These are phyloP conservation scores for Oplegnathus fasciatus DNA, from an alignment of 2,113 vertebrate species.

Conservation along the genomic window DNA sequence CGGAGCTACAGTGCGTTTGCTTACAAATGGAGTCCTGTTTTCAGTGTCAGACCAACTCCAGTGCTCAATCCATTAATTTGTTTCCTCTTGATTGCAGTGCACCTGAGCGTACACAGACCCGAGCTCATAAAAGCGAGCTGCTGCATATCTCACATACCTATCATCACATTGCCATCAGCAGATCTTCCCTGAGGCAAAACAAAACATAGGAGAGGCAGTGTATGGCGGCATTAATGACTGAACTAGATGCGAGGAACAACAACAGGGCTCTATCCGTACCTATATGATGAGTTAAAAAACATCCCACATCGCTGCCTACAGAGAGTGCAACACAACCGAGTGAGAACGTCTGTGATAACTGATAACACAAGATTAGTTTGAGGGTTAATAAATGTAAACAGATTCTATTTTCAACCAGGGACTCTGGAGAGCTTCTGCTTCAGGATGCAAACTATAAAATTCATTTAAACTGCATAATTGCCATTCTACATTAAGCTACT, in stretches of 20 bases:
- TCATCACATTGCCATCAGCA: slow-evolving; percentile 44
- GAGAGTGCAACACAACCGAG: neutral
- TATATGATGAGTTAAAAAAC: slow-evolving; percentile 8
- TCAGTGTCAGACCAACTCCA: slow-evolving; percentile 48
- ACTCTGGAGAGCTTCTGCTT: slow-evolving; percentile 49
- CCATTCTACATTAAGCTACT: slow-evolving; percentile 12
- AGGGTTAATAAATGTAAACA: slow-evolving; percentile 52
- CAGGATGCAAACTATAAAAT: slow-evolving; percentile 47
- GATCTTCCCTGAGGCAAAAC: slow-evolving; percentile 44
- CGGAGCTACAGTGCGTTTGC: neutral
- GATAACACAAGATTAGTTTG: slow-evolving; percentile 36
- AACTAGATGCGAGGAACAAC: slow-evolving; percentile 24
- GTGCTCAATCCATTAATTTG: slow-evolving; percentile 56
- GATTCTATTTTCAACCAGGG: slow-evolving; percentile 42
- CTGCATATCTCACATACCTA: slow-evolving; percentile 43
- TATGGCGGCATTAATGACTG: slow-evolving; percentile 43
- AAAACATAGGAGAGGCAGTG: slow-evolving; percentile 28
- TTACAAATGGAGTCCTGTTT: slow-evolving; percentile 48
- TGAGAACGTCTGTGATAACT: neutral
- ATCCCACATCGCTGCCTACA: slow-evolving; percentile 3
- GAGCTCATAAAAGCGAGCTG: slow-evolving; percentile 47
- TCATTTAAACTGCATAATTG: slow-evolving; percentile 50
- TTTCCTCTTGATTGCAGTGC: slow-evolving; percentile 46
- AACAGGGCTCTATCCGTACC: neutral
- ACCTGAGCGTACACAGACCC: slow-evolving; percentile 41